Conservation (phyloP, 1,140 invertebrate genomes). For the Asobara japonica region DNA sequence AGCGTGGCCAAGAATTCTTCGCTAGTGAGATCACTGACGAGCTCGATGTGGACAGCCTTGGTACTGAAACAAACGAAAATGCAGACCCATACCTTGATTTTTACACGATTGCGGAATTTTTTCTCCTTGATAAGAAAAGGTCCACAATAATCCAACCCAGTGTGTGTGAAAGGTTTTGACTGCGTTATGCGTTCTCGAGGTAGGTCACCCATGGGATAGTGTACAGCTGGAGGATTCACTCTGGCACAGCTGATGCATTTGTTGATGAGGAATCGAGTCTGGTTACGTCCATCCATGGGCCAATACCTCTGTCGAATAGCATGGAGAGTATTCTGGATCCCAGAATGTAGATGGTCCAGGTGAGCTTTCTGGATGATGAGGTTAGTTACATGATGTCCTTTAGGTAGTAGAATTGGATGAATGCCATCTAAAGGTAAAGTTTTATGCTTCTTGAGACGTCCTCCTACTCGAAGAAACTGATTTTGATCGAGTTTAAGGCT, state of each 20-base stretch:
- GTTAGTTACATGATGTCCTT: not conserved
- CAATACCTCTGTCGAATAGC: not conserved
- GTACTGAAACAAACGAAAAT: constrained; percentile 12
- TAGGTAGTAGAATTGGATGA: not conserved
- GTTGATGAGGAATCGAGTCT: not conserved
- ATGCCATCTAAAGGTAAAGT: not conserved
- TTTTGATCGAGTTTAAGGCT: not conserved
- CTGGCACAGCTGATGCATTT: constrained; percentile 39
- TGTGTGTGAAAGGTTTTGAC: constrained; percentile 28
- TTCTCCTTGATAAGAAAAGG: constrained; percentile 5
- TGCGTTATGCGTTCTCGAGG: constrained; percentile 13
- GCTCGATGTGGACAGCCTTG: constrained; percentile 3
- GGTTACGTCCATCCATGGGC: not conserved
- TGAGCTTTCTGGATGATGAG: not conserved
- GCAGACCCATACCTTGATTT: constrained; percentile 5
- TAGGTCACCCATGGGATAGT: constrained; percentile 25
- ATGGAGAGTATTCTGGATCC: not conserved
- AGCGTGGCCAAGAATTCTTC: constrained; percentile 45
- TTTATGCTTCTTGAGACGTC: not conserved
- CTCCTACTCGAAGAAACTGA: not conserved
- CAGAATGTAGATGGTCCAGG: not conserved
- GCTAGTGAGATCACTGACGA: constrained; percentile 7
- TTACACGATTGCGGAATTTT: not conserved
- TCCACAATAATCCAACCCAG: constrained; percentile 14
- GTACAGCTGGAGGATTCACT: constrained; percentile 10